phyloP scores from a whole-genome alignment of 2,888 invertebrate species.

The Ophion obscuratus region DNA sequence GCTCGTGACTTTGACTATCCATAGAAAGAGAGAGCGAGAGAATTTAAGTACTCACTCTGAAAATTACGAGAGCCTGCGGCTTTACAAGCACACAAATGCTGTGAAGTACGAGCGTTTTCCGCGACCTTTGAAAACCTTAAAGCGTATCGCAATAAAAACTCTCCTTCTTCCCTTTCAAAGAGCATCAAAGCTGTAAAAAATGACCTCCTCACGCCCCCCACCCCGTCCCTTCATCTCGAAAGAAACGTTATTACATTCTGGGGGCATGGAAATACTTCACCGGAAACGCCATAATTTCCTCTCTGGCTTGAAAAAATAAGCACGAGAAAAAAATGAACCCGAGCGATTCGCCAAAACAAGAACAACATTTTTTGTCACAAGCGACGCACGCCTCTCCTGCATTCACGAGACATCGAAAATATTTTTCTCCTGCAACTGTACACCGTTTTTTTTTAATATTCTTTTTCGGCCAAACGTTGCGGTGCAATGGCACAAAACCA shows the following conservation, averaged over 20 bases:
- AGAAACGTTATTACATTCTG: slow-evolving; percentile 15
- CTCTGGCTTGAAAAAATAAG: neutral
- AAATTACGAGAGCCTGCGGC: slow-evolving; percentile 38
- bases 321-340: neutral
- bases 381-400: neutral
- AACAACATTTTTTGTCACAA: neutral
- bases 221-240: neutral
- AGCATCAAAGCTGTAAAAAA: slow-evolving; percentile 7
- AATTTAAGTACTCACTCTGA: slow-evolving; percentile 28
- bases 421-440: neutral
- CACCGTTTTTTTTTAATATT: neutral
- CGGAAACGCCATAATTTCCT: neutral
- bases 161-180: slow-evolving; percentile 6
- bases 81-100: slow-evolving; percentile 31
- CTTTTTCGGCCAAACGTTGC: neutral
- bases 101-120: slow-evolving; percentile 36
- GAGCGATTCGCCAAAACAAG: neutral
- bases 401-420: neutral
- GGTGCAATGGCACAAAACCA: too few species aligned
- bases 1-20: slow-evolving; percentile 27
- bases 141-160: slow-evolving; percentile 38
- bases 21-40: neutral
- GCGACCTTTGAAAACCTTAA: slow-evolving; percentile 46
- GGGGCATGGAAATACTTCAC: neutral
- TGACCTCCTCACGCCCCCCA: neutral